Base-by-base conservation (phyloP, 2,888 invertebrate genomes). In the Heliothis peltigera region DNA sequence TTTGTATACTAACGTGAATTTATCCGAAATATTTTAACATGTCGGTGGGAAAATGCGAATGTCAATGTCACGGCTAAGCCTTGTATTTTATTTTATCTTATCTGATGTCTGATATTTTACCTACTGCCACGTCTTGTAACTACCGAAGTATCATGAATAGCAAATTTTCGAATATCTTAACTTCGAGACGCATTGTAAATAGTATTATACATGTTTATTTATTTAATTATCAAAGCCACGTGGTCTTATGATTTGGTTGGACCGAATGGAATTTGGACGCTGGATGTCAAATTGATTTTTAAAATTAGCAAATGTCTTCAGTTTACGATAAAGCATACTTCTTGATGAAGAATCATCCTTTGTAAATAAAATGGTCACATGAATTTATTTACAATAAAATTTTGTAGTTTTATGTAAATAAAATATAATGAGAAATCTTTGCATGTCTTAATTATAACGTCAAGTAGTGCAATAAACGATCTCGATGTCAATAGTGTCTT, bases 381-480 rank as follows among this genome's bases (percentile, higher is more conserved):
- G 79, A 75, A 58, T 81, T 32, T 81, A 75, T 85, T 80, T 79
- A 80, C 80, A 82, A 77, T 83, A 77, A 81, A 81, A 75, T 84
- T 78, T 75, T 83, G 74, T 84, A 82, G 81, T 83, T 87, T 84
- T 83, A 82, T 87, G 85, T 89, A 90, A 85, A 83, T 88, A 84
- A 75, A 70, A 71, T 76, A 55, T 75, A 63, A 69, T 77, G 73
- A 73, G 62, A 71, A 74, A 75, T 75, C 61, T 70, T 72, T 72
- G 71, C 58, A 77, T 77, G 73, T 80, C 75, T 73, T 77, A 78
- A 81, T 78, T 79, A 62, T 81, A 77, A 79, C 67, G 66, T 67
- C 67, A 75, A 73, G 72, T 79, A 85, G 88, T 89, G 88, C 87
- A 89, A 89, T 88, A 89, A 76, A 83, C 87, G 90, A 89, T 90